These are phyloP conservation scores for Corella eumyota DNA, from an alignment of 23 tunicate species.

Conservation along the genomic window DNA sequence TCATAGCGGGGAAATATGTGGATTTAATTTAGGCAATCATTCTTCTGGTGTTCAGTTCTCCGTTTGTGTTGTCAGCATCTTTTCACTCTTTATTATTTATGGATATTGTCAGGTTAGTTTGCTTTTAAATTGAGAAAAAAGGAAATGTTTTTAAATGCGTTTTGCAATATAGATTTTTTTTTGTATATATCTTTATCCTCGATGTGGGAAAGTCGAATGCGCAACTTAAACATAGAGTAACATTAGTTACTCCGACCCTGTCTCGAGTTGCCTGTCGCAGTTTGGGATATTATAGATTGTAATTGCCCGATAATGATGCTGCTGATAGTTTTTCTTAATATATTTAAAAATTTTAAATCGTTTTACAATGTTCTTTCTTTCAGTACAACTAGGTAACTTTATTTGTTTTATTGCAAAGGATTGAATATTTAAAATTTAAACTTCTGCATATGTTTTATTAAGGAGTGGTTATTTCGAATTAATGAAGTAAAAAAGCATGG, in stretches of 20 bases:
- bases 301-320: too few species aligned
- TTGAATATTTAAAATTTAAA: not conserved
- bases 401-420: not conserved
- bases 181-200: not conserved
- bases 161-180: not conserved
- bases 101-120: slow-evolving; percentile 62
- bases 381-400: too few species aligned
- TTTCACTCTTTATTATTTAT: slow-evolving; percentile 39
- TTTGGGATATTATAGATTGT: too few species aligned
- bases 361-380: too few species aligned
- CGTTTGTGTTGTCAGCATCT: slow-evolving; percentile 26
- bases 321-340: too few species aligned
- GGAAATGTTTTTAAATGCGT: not conserved
- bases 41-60: slow-evolving; percentile 21
- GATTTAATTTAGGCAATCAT: slow-evolving; percentile 10
- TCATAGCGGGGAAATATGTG: slow-evolving; percentile 32
- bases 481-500: slow-evolving; percentile 46
- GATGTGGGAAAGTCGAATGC: too few species aligned
- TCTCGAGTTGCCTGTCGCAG: too few species aligned
- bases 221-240: too few species aligned
- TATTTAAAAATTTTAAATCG: too few species aligned
- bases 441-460: not conserved
- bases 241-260: too few species aligned
- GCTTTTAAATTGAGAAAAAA: not conserved
- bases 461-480: slow-evolving; percentile 62